Base-by-base conservation (phyloP, 2,888 invertebrate species). In the Leptinotarsa tumamoca region DNA sequence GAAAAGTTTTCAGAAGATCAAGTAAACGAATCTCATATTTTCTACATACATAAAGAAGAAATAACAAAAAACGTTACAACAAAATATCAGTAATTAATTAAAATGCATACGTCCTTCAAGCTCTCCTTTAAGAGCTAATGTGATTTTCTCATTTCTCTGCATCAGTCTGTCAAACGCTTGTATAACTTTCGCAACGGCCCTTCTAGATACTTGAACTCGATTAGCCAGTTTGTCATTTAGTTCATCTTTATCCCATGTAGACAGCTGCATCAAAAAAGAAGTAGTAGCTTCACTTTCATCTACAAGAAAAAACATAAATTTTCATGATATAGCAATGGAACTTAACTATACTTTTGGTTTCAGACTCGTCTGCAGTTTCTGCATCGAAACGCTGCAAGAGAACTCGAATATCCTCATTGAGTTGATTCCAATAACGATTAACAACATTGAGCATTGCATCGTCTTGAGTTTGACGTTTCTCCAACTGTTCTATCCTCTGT, bases 211-310 rank as follows among this genome's bases (percentile, higher is more conserved):
- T 90, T 97, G 98, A 7, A 98, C 98, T 49, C 98, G 90, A 89
- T 98, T 97, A 0, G 97, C 96, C 54, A 99, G 90, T 88, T 98
- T 97, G 81, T 98, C 98, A 85, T 99, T 98, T 73, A 99, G 89
- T 87, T 99, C 98, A 85, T 98, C 97, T 85, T 98, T 97, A 87
- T 99, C 98, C 98, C 98, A 98, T 0, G 98, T 98, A 1, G 98
- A 98, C 58, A 99, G 88, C 86, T 98, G 96, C 89, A 97, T 95
- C 66, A 99, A 91, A 89, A 99, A 99, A 7, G 97, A 97, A 13
- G 97, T 98, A 13, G 98, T 98, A 0, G 97, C 97, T 89, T 97
- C 97, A 89, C 96, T 97, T 89, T 98, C 98, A 91, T 98, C 96
- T 96, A 85, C 63, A 90, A 88, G 74, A 49, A 66, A 52, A 67